Evolutionary conservation across 2,888 invertebrate genomes (phyloP).

Genomic region (Pinctada fucata): DNA sequence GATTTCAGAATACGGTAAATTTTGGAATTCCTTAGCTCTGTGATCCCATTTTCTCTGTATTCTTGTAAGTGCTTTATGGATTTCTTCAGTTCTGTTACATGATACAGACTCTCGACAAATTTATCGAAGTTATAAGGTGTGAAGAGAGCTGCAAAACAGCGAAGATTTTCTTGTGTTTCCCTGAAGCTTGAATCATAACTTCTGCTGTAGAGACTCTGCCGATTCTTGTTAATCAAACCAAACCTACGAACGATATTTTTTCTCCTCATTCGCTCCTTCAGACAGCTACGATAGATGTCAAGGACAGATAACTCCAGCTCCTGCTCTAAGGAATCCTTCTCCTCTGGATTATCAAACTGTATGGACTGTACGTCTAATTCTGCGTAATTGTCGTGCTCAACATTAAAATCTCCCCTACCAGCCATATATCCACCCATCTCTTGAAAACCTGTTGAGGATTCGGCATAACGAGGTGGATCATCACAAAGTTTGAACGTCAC

Average conservation of each 20-base stretch:
- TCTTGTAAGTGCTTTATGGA: conserved; percentile 78
- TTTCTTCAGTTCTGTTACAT: conserved; percentile 83
- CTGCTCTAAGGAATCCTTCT: conserved; percentile 39
- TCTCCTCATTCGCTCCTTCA: conserved; percentile 85
- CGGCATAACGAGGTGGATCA: conserved; percentile 83
- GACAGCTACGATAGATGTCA: conserved; percentile 86
- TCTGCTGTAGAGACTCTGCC: conserved; percentile 79
- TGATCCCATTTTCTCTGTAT: conserved; percentile 85
- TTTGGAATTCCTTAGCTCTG: conserved; percentile 81
- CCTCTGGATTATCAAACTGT: conserved; percentile 61
- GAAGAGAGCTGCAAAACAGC: conserved; percentile 87
- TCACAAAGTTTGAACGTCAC: conserved; percentile 77
- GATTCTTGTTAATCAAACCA: conserved; percentile 87
- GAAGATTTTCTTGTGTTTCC: conserved; percentile 80
- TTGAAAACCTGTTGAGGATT: conserved; percentile 66
- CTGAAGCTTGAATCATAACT: conserved; percentile 81
- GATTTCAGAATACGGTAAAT: conserved; percentile 84
- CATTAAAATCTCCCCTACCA: conserved; percentile 90
- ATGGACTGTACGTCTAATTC: conserved; percentile 83
- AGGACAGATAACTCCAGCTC: conserved; percentile 84
- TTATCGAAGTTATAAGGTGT: conserved; percentile 86
- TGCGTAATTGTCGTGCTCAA: conserved; percentile 89
- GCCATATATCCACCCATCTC: conserved; percentile 87
- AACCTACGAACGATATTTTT: conserved; percentile 86
- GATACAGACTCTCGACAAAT: conserved; percentile 86